phyloP scores from a whole-genome alignment of 1,140 invertebrate genomes.

The Anastrepha obliqua region DNA sequence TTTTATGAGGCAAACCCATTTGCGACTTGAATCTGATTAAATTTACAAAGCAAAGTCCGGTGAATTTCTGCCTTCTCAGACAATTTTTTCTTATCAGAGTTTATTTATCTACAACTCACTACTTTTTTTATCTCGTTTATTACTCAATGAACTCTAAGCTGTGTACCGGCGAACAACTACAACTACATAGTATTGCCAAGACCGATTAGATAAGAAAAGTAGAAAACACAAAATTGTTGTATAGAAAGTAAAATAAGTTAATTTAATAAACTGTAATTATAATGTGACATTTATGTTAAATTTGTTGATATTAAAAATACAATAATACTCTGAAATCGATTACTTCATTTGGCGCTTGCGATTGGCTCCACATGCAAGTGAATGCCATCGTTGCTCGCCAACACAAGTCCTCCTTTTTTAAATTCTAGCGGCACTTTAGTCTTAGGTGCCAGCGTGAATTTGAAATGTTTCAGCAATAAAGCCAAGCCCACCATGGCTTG shows the following conservation, averaged over 20 bases:
- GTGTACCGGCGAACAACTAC: not conserved
- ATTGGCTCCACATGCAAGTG: slow-evolving; percentile 54
- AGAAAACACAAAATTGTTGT: not conserved
- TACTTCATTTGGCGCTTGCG: not conserved
- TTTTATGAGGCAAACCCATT: too few species aligned
- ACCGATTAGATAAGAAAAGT: not conserved
- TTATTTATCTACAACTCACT: too few species aligned
- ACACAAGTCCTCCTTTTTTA: not conserved
- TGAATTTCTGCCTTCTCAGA: too few species aligned
- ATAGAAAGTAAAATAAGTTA: not conserved
- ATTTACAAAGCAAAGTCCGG: too few species aligned
- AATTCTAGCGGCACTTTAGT: slow-evolving; percentile 57
- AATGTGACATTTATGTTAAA: not conserved
- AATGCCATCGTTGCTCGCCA: slow-evolving; percentile 26
- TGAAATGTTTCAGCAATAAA: slow-evolving; percentile 66
- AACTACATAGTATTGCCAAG: too few species aligned
- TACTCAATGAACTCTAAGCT: too few species aligned
- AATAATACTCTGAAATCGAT: not conserved
- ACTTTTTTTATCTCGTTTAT: too few species aligned
- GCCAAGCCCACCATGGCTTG: slow-evolving; percentile 71
- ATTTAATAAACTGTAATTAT: not conserved
- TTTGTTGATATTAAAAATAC: not conserved
- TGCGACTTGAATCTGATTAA: too few species aligned
- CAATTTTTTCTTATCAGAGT: too few species aligned
- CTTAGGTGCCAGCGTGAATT: slow-evolving; percentile 60